Base-by-base conservation (phyloP, 2,888 invertebrate genomes). In the Cheilosia pagana region DNA sequence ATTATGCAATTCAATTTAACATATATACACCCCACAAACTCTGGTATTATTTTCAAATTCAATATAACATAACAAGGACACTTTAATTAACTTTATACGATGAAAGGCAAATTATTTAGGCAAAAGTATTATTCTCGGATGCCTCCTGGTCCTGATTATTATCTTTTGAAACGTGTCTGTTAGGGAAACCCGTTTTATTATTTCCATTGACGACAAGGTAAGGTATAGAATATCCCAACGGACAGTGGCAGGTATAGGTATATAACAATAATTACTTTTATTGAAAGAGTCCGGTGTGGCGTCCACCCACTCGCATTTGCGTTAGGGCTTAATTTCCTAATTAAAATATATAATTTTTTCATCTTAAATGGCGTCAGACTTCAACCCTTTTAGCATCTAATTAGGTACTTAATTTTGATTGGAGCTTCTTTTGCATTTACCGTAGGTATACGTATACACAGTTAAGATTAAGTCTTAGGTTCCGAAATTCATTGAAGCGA, bases 381-480 rank as follows among this genome's bases (percentile, higher is more conserved):
- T 35, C 74, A 41, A 43, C 52, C 65, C 57, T 59, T 57, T 57
- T 50, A 50, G 65, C 75, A 75, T 65, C 25, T 75, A 75, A 75
- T 75, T 75, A 67, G 57, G 31, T 67, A 65, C 74, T 74, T 74
- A 74, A 63, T 63, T 74, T 74, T 63, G 63, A 74, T 74, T 74
- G 63, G 52, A 63, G 55, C 35, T 74, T 63, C 45, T 39, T 63
- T 63, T 48, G 43, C 53, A 63, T 63, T 55, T 23, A 74, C 28
- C 23, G 25, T 50, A 35, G 28, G 28, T 50, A 35, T 23, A 25
- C 4, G 25, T 35, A 35, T 35, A 35, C 19, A 45, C 8, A 57
- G 59, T 59, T 43, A 55, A 55, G 48, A 70, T 45, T 70, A 31
- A 35, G 35, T 62, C 77, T 77, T 57, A 25, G 35, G 68, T 52